Evolutionary conservation across 2,797 vertebrate genomes (phyloP), one percentile per base, ranked within the genome.

Genomic region (Chelmon rostratus): DNA sequence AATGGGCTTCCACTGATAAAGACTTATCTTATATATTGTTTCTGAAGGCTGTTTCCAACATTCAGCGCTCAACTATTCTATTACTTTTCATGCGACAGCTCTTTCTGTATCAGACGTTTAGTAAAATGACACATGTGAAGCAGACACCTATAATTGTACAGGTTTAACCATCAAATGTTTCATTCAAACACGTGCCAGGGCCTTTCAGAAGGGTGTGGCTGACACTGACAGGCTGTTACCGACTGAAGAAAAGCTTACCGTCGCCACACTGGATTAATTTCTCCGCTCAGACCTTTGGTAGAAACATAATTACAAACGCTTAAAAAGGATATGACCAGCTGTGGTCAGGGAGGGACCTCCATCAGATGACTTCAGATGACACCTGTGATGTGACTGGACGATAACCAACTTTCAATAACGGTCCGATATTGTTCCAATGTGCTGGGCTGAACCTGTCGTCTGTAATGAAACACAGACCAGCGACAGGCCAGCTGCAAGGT

Each of bases 321-420:
- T 44, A 28, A 66, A 38, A n/a, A 31, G 35, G 23, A 79, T 64
- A 59, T 28, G 21, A 25, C 5, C 19, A 25, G 25, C 46, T 52
- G 50, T 46, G 53, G 42, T 70, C 49, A 53, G 72, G 21, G 11
- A 21, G 40, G 50, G 61, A 38, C 25, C 33, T 6, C 38, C 38
- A 49, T 66, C n/a, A 54, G 57, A 73, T 35, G 11, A 59, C 7
- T 44, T 66, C n/a, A 54, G 63, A 68, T 35, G 11, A 59, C 7
- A 56, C 8, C 66, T 64, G 33, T 59, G 73, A 73, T 72, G 0
- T 42, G 52, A 77, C 50, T 53, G 21, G 47, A 65, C 9, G 25
- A 4, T 73, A 54, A 54, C 61, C 7, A 5, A 62, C 37, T 56
- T 83, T 64, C 77, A 85, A 72, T 77, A 82, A 74, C 28, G n/a